phyloP scores from a whole-genome alignment of 64 coral and sea anemone genomes.

The Montipora sp. region DNA sequence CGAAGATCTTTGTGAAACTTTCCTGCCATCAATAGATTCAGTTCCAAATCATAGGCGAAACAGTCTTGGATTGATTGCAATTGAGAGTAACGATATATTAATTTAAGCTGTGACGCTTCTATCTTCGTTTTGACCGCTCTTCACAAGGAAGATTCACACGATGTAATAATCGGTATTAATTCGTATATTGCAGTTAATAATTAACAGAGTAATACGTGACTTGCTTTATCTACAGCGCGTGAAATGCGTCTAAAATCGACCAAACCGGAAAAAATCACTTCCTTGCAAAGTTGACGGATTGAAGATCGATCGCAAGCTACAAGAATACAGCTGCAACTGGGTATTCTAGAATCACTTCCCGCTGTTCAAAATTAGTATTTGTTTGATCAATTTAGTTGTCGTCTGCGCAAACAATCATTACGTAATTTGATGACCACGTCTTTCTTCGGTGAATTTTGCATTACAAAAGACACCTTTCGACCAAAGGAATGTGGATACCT shows the following conservation, averaged over 20 bases:
- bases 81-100: too few species aligned
- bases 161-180: constrained; percentile 10
- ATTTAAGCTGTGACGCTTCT: background rate
- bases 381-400: too few species aligned
- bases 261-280: background rate
- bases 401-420: too few species aligned
- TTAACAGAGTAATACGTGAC: constrained; percentile 9
- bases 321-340: too few species aligned
- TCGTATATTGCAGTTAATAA: constrained; percentile 1
- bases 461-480: too few species aligned
- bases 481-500: too few species aligned
- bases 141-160: background rate
- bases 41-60: background rate
- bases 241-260: background rate
- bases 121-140: background rate
- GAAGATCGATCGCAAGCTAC: background rate
- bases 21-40: background rate
- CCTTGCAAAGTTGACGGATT: background rate
- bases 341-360: too few species aligned
- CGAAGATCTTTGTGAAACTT: background rate
- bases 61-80: background rate
- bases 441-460: too few species aligned
- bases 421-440: too few species aligned
- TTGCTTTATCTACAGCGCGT: background rate
- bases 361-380: too few species aligned